Evolutionary conservation across 2,888 invertebrate species (phyloP).

Genomic region (Alentia gelatinosa): DNA sequence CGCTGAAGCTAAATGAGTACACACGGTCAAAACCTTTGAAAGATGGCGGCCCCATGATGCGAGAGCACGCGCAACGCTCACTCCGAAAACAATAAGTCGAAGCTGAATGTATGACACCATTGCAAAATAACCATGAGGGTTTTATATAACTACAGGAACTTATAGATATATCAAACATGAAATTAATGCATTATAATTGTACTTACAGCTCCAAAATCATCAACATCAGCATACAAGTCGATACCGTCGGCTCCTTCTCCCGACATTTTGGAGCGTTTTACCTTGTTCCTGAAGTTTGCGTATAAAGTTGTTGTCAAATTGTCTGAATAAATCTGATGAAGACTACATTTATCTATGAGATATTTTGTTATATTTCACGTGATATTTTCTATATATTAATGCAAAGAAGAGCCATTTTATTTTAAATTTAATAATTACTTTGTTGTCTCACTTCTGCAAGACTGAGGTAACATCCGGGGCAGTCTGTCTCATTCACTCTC

Average conservation of each 20-base stretch:
- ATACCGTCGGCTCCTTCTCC: constrained; percentile 61
- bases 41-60: background rate
- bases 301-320: too few species aligned
- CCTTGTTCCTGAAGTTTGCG: background rate
- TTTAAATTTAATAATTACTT: background rate
- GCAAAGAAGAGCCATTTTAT: background rate
- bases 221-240: constrained; percentile 66
- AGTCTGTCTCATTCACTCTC: background rate
- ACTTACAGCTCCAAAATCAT: constrained; percentile 63
- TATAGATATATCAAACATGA: too few species aligned
- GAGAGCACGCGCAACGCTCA: background rate
- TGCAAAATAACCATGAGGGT: too few species aligned
- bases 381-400: background rate
- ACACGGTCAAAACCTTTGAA: background rate
- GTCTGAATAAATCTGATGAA: too few species aligned
- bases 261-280: constrained; percentile 59
- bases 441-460: background rate
- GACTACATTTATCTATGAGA: background rate
- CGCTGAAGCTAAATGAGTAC: too few species aligned
- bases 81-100: background rate
- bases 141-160: too few species aligned
- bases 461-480: constrained; percentile 17
- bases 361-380: background rate
- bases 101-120: too few species aligned
- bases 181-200: background rate